Conservation (phyloP, 2,113 vertebrate species). For the Collichthys lucidus region DNA sequence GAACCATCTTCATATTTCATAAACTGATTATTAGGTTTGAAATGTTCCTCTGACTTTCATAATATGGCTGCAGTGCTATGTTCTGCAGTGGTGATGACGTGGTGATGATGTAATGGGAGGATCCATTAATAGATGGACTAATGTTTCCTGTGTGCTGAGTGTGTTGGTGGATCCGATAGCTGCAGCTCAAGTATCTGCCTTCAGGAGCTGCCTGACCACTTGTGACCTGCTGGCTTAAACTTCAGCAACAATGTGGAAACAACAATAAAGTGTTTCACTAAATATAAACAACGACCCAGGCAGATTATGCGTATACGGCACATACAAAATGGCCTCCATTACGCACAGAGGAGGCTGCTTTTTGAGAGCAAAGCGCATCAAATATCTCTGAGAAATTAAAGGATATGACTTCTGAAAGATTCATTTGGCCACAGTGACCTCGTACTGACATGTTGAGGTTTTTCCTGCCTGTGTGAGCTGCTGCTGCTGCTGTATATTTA, state of each 20-base stretch:
- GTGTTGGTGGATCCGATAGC: not conserved
- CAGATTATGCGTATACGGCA: not conserved
- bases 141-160: not conserved
- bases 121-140: slow-evolving; percentile 26
- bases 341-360: not conserved
- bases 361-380: not conserved
- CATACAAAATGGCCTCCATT: not conserved
- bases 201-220: not conserved
- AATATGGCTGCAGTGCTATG: slow-evolving; percentile 21
- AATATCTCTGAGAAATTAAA: not conserved
- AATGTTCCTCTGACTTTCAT: slow-evolving; percentile 18
- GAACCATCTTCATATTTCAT: slow-evolving; percentile 10
- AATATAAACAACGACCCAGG: not conserved
- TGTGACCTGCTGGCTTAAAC: not conserved
- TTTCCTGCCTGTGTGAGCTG: slow-evolving; percentile 24
- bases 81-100: slow-evolving; percentile 39
- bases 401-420: slow-evolving; percentile 25
- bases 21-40: not conserved
- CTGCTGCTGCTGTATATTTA: slow-evolving; percentile 39
- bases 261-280: not conserved
- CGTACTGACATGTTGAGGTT: slow-evolving; percentile 32
- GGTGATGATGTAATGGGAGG: slow-evolving; percentile 44
- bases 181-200: not conserved
- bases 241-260: not conserved
- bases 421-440: slow-evolving; percentile 46